A percentile compares a stretch with the other conserved stretches of the same genome.
These are phyloP conservation scores for Sebastes taczanowskii DNA, from an alignment of 2,797 vertebrate genomes.

Conservation along the genomic window DNA sequence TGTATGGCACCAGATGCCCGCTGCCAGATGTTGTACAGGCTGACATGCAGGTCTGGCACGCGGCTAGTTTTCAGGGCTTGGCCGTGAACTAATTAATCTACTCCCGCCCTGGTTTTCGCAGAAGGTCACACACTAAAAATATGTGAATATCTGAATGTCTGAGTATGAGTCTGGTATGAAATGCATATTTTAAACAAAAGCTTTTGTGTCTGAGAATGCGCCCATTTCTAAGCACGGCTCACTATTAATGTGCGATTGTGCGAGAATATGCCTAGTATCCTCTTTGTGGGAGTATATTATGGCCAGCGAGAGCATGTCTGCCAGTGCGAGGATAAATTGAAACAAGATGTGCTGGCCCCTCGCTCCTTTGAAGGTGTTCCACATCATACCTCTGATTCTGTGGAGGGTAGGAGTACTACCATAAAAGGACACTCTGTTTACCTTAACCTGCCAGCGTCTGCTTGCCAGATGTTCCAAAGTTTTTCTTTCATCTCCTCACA, in stretches of 20 bases:
- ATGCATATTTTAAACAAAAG: conserved; percentile 22
- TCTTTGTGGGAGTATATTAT: conserved; percentile 75
- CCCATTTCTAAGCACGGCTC: conserved; percentile 21
- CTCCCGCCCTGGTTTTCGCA: conserved; percentile 63
- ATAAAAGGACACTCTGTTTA: conserved; percentile 85
- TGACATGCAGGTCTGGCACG: conserved; percentile 76
- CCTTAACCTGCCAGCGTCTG: conserved; percentile 84
- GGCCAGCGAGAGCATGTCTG: conserved; percentile 75
- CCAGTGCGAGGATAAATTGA: conserved; percentile 78
- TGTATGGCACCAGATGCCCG: conserved; percentile 84
- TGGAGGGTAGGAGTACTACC: conserved; percentile 74
- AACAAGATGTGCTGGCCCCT: conserved; percentile 83
- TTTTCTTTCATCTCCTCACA: conserved; percentile 80
- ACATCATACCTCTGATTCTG: conserved; percentile 82
- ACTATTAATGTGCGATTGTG: conserved; percentile 43
- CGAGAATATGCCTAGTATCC: conserved; percentile 48
- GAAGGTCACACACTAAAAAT: conserved; percentile 74
- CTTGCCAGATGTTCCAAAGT: conserved; percentile 81
- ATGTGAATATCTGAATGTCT: conserved; percentile 55
- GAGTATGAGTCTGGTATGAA: not conserved
- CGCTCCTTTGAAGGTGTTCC: conserved; percentile 84
- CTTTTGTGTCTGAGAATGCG: conserved; percentile 51
- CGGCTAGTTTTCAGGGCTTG: conserved; percentile 67
- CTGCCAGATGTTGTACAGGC: conserved; percentile 82
- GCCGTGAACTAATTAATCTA: conserved; percentile 79